A percentile compares a stretch with the other conserved stretches of the same genome.
These are phyloP conservation scores for Pangasianodon gigas DNA, from an alignment of 2,113 vertebrate species.

Conservation along the genomic window DNA sequence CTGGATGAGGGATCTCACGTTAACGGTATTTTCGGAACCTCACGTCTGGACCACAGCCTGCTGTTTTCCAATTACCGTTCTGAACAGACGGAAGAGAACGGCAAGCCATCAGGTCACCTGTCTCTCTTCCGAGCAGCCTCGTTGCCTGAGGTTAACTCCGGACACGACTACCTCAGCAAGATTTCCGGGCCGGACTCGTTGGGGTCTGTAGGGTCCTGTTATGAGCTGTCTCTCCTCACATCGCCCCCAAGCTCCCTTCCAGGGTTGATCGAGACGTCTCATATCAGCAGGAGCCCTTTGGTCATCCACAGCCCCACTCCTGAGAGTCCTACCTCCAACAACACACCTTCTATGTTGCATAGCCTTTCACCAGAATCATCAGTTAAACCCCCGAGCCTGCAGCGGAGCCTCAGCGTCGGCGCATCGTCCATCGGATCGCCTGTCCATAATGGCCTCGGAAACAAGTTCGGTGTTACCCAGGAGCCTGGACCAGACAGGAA, in stretches of 20 bases:
- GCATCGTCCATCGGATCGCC: neutral
- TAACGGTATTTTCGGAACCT: slow-evolving; percentile 64
- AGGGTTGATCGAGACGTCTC: slow-evolving; percentile 39
- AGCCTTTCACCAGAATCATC: slow-evolving; percentile 44
- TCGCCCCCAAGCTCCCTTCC: slow-evolving; percentile 54
- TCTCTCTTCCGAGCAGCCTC: slow-evolving; percentile 58
- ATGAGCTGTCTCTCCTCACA: slow-evolving; percentile 64
- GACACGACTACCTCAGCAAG: slow-evolving; percentile 25
- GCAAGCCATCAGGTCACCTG: neutral
- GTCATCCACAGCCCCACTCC: neutral
- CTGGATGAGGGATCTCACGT: slow-evolving; percentile 56
- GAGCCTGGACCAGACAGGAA: slow-evolving; percentile 54
- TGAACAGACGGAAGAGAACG: slow-evolving; percentile 61
- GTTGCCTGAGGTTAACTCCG: slow-evolving; percentile 55
- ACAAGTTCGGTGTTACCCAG: slow-evolving; percentile 50
- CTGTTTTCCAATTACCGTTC: slow-evolving; percentile 74
- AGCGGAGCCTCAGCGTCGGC: slow-evolving; percentile 57
- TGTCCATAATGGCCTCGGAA: slow-evolving; percentile 45
- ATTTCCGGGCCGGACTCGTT: neutral
- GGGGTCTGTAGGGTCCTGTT: slow-evolving; percentile 9
- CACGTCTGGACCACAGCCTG: slow-evolving; percentile 84
- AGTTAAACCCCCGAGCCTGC: slow-evolving; percentile 53
- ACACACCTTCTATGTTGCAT: slow-evolving; percentile 52
- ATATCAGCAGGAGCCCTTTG: slow-evolving; percentile 49
- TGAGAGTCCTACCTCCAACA: slow-evolving; percentile 6